Evolutionary conservation across 1,140 invertebrate species (phyloP), one percentile per base, ranked within the genome.

Genomic region (Condylostylus longicornis): DNA sequence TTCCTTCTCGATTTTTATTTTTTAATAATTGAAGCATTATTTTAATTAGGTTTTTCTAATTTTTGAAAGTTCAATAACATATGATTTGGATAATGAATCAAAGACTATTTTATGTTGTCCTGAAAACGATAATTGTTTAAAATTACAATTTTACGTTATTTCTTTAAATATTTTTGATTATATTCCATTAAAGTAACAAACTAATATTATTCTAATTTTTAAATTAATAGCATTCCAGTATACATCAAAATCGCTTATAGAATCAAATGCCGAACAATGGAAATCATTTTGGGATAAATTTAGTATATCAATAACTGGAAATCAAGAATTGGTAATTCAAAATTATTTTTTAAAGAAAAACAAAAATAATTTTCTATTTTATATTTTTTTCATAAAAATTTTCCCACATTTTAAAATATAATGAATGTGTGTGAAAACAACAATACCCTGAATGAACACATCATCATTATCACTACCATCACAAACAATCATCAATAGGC

Each of bases 231-330:
- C n/a, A 25, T 25, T 25, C 7, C 23, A 41, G 3, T 20, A 47
- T 5, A 33, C 28, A 10, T 5, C 21, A 2, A 21, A 17, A 7
- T 23, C 20, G 1, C 5, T 58, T 5, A 20, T 55, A 3, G 19
- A 46, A 17, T 44, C 35, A 0, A 54, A 58, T 21, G 33, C 35
- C 0, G 10, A 37, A 1, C 28, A 33, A 7, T 58, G 55, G 55
- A 27, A 47, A 13, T 30, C 42, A 0, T 58, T 59, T 14, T 59
- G 56, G 55, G 31, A 46, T 7, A 25, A 49, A 1, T 56, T 59
- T 28, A 53, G 54, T 3, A 56, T 71, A 18, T 49, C 62, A 4
- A 50, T 71, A 5, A 56, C 58, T 29, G 68, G 67, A 15, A 63
- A 69, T 43, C 35, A 67, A 17, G 51, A 67, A 39, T 43, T 71